A percentile compares a stretch with the other conserved stretches of the same genome.
These are phyloP conservation scores for Cephus sareptanus DNA, from an alignment of 2,888 invertebrate genomes.

Conservation along the genomic window DNA sequence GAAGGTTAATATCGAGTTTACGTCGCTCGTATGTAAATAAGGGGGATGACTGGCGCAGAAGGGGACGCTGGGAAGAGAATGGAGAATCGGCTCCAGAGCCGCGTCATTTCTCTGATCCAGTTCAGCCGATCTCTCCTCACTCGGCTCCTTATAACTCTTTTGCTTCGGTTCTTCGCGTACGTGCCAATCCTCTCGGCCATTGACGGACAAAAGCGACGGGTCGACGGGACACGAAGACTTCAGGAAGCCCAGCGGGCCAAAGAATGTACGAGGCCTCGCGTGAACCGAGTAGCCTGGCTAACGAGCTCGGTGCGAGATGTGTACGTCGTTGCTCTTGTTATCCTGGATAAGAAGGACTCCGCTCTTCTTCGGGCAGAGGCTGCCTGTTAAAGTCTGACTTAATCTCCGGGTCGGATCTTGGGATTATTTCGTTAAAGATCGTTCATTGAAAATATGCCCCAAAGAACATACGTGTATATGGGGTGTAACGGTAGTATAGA, in stretches of 20 bases:
- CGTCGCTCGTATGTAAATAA: constrained; percentile 63
- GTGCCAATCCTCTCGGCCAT: constrained; percentile 7
- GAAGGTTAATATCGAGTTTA: constrained; percentile 62
- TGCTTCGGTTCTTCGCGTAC: not conserved
- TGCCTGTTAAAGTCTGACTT: constrained; percentile 42
- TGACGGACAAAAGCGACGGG: constrained; percentile 38
- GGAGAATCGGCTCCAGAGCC: not conserved
- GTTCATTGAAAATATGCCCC: not conserved
- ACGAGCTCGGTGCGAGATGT: constrained; percentile 52
- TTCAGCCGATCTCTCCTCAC: not conserved
- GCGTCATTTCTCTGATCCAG: not conserved
- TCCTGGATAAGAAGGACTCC: constrained; percentile 30
- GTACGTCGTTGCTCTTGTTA: constrained; percentile 58
- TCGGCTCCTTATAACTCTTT: not conserved
- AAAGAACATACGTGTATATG: not conserved
- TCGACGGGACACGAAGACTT: constrained; percentile 21
- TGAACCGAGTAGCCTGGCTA: constrained; percentile 59
- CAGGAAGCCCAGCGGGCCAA: constrained; percentile 16
- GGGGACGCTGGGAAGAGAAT: not conserved
- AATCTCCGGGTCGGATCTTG: constrained; percentile 57
- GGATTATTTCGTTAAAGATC: constrained; percentile 5
- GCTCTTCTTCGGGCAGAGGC: not conserved
- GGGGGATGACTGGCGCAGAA: not conserved
- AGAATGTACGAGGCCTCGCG: constrained; percentile 43
- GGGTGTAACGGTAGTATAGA: no score